Evolutionary conservation across 2,888 invertebrate genomes (phyloP), one percentile per base, ranked within the genome.

Genomic region (Tholera decimalis): DNA sequence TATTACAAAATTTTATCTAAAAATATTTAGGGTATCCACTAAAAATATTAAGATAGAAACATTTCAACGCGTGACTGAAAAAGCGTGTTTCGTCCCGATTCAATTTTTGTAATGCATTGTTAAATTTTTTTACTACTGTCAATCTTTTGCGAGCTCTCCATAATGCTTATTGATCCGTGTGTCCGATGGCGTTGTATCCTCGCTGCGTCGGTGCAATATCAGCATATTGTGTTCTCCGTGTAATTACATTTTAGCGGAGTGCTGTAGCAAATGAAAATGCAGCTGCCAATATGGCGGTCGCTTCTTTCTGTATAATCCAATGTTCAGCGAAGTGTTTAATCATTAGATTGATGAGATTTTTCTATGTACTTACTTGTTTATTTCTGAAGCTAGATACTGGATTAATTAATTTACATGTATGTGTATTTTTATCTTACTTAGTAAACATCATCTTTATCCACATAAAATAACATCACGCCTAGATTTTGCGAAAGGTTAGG

Each of bases 241-340:
- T 81, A 77, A 81, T 81, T 79, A 77, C 74, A 81, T 82, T 77
- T 71, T 47, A 77, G 71, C 79, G 8, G 71, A 82, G 80, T 82
- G 74, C 67, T 69, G 70, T 53, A 49, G 65, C 72, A 66, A 74
- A 73, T 69, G 80, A 71, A 64, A 65, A 53, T 72, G 73, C 57
- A 50, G 64, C 71, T 64, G 39, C 60, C 72, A 70, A 70, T 73
- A 76, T 70, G 55, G 68, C 65, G 47, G n/a, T 3, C 20, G 26
- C 18, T 60, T 72, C 73, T 77, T 77, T 72, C 66, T 39, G 41
- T 66, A 58, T 77, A 64, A 72, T 72, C 51, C 56, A 64, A 73
- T 77, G 47, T 72, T 59, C 65, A 47, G 39, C 24, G 46, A 35
- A 22, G 22, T 44, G 57, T 62, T 54, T 57, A 47, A 53, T 64